Evolutionary conservation across 2,113 vertebrate species (phyloP).

Genomic region (Atherinomorus stipes): DNA sequence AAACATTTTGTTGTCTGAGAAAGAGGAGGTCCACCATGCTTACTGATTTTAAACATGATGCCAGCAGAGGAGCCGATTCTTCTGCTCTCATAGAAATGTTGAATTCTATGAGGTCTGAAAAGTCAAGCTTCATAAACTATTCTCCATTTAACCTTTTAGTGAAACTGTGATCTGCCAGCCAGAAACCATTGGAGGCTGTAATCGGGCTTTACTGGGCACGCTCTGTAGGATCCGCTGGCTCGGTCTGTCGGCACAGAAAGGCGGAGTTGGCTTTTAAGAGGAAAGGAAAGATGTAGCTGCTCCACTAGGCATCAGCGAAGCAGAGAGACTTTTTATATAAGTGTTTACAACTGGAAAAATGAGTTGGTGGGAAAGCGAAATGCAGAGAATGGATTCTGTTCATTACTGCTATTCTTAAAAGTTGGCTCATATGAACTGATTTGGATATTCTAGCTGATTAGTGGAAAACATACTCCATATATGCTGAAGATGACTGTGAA

Average conservation of each 20-base stretch:
- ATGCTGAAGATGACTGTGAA: neutral
- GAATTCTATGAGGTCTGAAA: slow-evolving; percentile 9
- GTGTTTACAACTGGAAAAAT: slow-evolving; percentile 20
- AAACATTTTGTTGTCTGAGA: neutral
- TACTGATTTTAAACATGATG: slow-evolving; percentile 7
- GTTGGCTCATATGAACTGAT: neutral
- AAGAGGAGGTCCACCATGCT: neutral
- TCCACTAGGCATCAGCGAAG: slow-evolving; percentile 60
- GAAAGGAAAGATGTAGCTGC: slow-evolving; percentile 52
- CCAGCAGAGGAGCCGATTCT: slow-evolving; percentile 5
- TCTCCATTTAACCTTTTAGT: slow-evolving; percentile 19
- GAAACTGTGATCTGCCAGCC: slow-evolving; percentile 52
- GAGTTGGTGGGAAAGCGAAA: slow-evolving; percentile 33
- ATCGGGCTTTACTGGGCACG: slow-evolving; percentile 35
- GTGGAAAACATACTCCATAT: no score
- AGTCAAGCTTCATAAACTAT: neutral
- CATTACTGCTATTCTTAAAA: neutral
- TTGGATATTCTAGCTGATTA: no score
- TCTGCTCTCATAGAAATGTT: neutral
- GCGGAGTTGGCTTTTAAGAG: slow-evolving; percentile 40
- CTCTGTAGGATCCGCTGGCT: slow-evolving; percentile 35
- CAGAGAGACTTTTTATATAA: slow-evolving; percentile 54
- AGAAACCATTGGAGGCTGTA: slow-evolving; percentile 39
- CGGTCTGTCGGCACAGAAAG: slow-evolving; percentile 6
- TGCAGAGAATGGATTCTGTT: slow-evolving; percentile 7